Evolutionary conservation across 2,113 vertebrate genomes (phyloP).

Genomic region (Rattus rattus): DNA sequence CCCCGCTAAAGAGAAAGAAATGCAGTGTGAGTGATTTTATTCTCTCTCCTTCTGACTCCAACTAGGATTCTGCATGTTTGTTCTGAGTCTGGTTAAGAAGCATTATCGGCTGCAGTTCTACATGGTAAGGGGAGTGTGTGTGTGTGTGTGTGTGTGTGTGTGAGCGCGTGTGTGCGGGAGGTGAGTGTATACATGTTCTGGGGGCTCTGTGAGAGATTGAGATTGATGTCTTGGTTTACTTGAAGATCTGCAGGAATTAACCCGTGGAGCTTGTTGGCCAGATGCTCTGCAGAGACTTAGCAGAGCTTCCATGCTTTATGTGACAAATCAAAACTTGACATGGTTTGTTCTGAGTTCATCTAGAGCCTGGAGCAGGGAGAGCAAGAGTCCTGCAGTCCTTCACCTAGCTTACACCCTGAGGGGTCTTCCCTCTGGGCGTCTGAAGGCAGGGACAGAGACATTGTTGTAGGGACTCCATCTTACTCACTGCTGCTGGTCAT

Average conservation of each 20-base stretch:
- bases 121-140: constrained; percentile 90
- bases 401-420: neutral
- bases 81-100: constrained; percentile 98
- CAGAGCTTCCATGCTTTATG: neutral
- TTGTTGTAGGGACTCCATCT: neutral
- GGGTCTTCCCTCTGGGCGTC: neutral
- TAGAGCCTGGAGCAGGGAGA: neutral
- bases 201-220: too few relatives aligned
- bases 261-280: neutral
- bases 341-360: neutral
- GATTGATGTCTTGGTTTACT: neutral
- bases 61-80: constrained; percentile 99
- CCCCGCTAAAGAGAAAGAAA: constrained; percentile 16
- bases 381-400: neutral
- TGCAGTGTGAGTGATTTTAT: neutral
- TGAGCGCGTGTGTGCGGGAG: neutral
- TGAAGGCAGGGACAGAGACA: neutral
- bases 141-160: neutral
- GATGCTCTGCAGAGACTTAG: neutral
- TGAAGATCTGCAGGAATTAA: neutral
- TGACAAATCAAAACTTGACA: neutral
- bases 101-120: constrained; percentile 99
- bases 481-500: neutral
- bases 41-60: constrained; percentile 28
- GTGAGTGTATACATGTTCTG: neutral